Evolutionary conservation across 2,888 invertebrate genomes (phyloP), one percentile per base, ranked within the genome.

Genomic region (Plagiodera versicolora): DNA sequence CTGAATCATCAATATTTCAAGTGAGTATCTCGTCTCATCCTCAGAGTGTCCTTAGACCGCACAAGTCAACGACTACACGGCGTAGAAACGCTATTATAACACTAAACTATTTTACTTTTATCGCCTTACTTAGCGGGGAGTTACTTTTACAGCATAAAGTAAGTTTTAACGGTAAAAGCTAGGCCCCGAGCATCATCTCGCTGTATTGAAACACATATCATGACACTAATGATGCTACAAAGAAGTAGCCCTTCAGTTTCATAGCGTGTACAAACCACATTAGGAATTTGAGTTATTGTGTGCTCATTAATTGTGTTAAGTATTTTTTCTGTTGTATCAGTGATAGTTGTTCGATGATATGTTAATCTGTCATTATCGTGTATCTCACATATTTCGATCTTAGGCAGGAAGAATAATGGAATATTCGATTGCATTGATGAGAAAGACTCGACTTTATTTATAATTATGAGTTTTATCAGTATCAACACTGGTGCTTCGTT

Each of bases 201-300:
- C 54, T 51, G 57, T 56, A 54, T 56, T 58, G 52, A 65, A 60
- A 61, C 56, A 46, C 56, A 52, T 51, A 62, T 60, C 55, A 44
- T 65, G 65, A 65, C 65, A 53, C 55, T 65, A 62, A 65, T 62
- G 57, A 56, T 48, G 30, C 44, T 10, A 58, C 59, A 55, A 55
- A 60, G 54, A 60, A 61, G 55, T 56, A 58, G 62, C 61, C 63
- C 63, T 63, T 63, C 57, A 60, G 58, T 50, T 47, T 48, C 52
- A 48, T 63, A 44, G 65, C 65, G 60, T 65, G 65, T 51, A 55
- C 24, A 56, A 44, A 9, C 56, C 17, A 56, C 60, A 61, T 65
- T 60, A 65, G 49, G 56, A 52, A 24, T 45, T 18, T 63, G 56
- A 60, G 59, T 59, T 61, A 58, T 56, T 57, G 60, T 44, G 56